Percentiles rank a stretch among this genome's conserved stretches.
These are phyloP conservation scores for Hippolais icterina DNA, from an alignment of 2,113 vertebrate species.

Conservation along the genomic window DNA sequence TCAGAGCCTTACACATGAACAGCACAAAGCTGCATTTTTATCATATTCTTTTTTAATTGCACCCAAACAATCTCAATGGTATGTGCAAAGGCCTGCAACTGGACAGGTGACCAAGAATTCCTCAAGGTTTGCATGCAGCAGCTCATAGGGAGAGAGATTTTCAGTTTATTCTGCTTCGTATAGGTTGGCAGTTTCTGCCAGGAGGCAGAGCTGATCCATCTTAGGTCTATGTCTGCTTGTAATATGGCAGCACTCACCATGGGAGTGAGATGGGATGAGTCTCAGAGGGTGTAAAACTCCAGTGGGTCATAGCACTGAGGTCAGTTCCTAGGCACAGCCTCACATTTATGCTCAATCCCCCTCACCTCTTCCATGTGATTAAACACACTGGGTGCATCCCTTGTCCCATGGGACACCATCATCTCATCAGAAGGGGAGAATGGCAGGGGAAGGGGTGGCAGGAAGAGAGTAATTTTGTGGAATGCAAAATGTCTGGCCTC, in stretches of 20 bases:
- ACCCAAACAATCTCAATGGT: neutral
- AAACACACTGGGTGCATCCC: neutral
- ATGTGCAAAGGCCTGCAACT: neutral
- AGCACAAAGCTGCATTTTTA: neutral
- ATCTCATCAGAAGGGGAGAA: neutral
- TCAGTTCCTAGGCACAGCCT: neutral
- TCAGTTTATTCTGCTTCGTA: neutral
- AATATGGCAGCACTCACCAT: neutral
- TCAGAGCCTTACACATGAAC: neutral
- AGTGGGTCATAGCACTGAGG: neutral
- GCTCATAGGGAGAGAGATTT: neutral
- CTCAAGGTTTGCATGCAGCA: neutral
- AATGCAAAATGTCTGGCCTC: neutral
- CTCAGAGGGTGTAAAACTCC: neutral
- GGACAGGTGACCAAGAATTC: neutral
- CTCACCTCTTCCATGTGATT: neutral
- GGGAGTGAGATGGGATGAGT: neutral
- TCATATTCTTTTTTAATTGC: neutral
- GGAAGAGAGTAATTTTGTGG: neutral
- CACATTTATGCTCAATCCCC: accelerated
- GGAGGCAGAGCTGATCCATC: neutral
- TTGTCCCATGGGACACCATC: neutral
- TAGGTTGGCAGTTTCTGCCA: neutral
- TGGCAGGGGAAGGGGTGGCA: neutral
- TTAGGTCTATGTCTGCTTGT: accelerated